These are phyloP conservation scores for Pachyrhynchus sulphureomaculatus DNA, from an alignment of 1,140 invertebrate genomes.

Conservation along the genomic window DNA sequence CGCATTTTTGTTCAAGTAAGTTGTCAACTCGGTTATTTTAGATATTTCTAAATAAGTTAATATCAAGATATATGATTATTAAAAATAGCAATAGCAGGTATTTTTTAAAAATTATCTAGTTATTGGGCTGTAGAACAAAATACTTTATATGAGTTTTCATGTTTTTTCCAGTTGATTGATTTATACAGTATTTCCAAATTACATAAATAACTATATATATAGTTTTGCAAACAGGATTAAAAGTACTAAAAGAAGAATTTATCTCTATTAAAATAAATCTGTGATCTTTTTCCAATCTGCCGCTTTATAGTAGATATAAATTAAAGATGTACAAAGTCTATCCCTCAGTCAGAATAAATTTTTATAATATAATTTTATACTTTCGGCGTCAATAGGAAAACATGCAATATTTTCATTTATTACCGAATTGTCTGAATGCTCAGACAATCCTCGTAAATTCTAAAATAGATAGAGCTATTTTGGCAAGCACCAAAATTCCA, in stretches of 20 bases:
- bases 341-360: constrained; percentile 39
- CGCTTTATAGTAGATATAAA: constrained; percentile 38
- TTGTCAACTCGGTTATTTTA: too few relatives aligned
- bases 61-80: too few relatives aligned
- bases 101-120: too few relatives aligned
- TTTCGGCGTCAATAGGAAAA: neutral
- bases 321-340: constrained; percentile 30
- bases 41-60: too few relatives aligned
- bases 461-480: too few relatives aligned
- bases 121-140: too few relatives aligned
- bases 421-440: neutral
- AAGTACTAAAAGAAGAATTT: constrained; percentile 20
- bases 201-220: constrained; percentile 2
- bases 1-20: too few relatives aligned
- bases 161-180: neutral
- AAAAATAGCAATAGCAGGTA: too few relatives aligned
- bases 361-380: constrained; percentile 15
- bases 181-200: neutral
- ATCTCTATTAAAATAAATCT: constrained; percentile 34
- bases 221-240: neutral
- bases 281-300: constrained; percentile 44
- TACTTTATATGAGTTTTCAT: neutral
- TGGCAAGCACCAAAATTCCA: too few relatives aligned
- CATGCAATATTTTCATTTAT: neutral
- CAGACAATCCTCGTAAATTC: too few relatives aligned